phyloP scores from a whole-genome alignment of 2,797 vertebrate genomes.

The Rhodeus uyekii region DNA sequence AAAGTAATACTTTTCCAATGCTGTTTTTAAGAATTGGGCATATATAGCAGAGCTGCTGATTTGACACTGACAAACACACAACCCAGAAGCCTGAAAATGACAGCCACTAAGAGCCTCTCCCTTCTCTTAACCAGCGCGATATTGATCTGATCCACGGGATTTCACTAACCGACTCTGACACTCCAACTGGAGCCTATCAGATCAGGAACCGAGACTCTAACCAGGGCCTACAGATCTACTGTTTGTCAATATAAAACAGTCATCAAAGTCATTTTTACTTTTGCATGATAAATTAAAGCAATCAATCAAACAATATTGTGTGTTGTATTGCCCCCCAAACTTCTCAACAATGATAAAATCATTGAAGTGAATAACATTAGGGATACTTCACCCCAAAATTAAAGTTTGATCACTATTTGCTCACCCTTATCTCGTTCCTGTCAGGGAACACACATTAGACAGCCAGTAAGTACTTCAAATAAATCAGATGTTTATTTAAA shows the following conservation, averaged over 20 bases:
- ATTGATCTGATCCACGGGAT: constrained; percentile 57
- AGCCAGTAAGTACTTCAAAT: no score
- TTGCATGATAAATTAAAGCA: constrained; percentile 2
- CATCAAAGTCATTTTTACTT: constrained; percentile 1
- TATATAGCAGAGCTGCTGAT: constrained; percentile 60
- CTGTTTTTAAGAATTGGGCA: constrained; percentile 7
- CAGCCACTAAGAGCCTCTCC: constrained; percentile 47
- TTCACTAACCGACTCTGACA: constrained; percentile 32
- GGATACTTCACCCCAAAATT: not conserved
- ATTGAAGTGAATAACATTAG: not conserved
- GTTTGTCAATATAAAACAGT: constrained; percentile 26
- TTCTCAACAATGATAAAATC: not conserved
- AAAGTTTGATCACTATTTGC: not conserved
- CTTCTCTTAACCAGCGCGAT: constrained; percentile 48
- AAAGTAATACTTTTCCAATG: not conserved
- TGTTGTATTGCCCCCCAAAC: not conserved
- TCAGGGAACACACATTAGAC: no score
- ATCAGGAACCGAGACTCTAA: constrained; percentile 18
- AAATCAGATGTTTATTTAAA: no score
- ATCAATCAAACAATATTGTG: not conserved
- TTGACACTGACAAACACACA: constrained; percentile 55
- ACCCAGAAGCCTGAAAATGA: constrained; percentile 53
- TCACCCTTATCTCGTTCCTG: not conserved
- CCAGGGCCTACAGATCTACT: constrained; percentile 26
- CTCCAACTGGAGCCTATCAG: constrained; percentile 29